A percentile compares a stretch with the other conserved stretches of the same genome.
These are phyloP conservation scores for Polydrusus cervinus DNA, from an alignment of 2,888 invertebrate species.

Conservation along the genomic window DNA sequence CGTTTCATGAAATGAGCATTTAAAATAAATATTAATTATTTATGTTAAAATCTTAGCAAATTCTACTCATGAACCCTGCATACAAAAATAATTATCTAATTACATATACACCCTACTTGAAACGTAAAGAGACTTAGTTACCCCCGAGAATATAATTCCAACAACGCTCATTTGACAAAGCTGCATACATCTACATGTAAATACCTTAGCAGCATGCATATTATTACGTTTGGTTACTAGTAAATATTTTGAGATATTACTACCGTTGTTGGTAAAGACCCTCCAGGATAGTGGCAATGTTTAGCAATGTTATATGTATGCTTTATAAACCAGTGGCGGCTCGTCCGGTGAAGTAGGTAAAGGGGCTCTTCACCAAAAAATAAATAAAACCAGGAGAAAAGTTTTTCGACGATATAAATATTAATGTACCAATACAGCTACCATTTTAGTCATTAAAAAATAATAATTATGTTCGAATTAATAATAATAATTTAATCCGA, in stretches of 20 bases:
- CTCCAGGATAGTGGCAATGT: neutral
- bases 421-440: too few species aligned
- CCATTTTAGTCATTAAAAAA: too few species aligned
- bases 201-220: constrained; percentile 14
- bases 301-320: neutral
- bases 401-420: too few species aligned
- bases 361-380: too few species aligned
- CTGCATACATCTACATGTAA: constrained; percentile 25
- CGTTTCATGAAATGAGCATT: too few species aligned
- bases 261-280: neutral
- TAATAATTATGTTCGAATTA: too few species aligned
- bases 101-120: neutral
- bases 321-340: too few species aligned
- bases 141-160: constrained; percentile 9
- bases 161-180: constrained; percentile 17
- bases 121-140: constrained; percentile 17
- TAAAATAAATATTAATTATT: too few species aligned
- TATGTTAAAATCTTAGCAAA: neutral
- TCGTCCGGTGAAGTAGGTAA: too few species aligned
- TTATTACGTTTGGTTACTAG: neutral
- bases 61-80: neutral
- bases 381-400: too few species aligned
- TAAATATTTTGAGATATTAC: constrained; percentile 20
- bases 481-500: too few species aligned
- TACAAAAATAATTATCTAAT: neutral